A percentile compares a stretch with the other conserved stretches of the same genome.
Evolutionary conservation across 1,140 invertebrate genomes (phyloP).

Genomic region (Leptoteleia sp.): DNA sequence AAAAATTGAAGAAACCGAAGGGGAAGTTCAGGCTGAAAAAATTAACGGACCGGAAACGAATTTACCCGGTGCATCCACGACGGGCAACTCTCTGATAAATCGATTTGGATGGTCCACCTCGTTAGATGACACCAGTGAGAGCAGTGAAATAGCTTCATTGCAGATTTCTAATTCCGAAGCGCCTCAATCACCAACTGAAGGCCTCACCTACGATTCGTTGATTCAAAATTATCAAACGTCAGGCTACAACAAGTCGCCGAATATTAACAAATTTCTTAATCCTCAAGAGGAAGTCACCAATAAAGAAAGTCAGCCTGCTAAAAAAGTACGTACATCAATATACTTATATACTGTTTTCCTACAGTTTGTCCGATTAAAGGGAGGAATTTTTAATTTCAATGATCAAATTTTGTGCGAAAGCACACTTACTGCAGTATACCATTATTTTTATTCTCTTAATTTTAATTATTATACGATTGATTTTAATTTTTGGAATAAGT

Average conservation of each 20-base stretch:
- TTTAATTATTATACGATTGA: neutral
- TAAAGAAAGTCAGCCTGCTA: conserved; percentile 17
- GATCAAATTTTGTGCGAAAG: no score
- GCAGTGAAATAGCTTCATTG: conserved; percentile 71
- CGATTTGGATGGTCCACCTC: conserved; percentile 86
- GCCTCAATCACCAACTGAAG: conserved; percentile 72
- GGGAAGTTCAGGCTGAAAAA: neutral
- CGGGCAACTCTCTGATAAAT: conserved; percentile 86
- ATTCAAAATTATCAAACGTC: conserved; percentile 82
- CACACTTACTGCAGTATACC: no score
- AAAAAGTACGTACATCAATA: no score
- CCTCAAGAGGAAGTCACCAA: conserved; percentile 12
- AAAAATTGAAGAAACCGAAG: conserved; percentile 3
- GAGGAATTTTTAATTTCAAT: no score
- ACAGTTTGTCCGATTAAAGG: no score
- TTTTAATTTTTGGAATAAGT: neutral
- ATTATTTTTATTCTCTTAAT: neutral
- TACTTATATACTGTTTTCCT: no score
- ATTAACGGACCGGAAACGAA: conserved; percentile 55
- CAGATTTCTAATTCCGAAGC: conserved; percentile 64
- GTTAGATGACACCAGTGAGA: conserved; percentile 82
- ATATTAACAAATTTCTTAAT: conserved; percentile 84
- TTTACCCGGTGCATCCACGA: conserved; percentile 50
- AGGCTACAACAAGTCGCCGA: conserved; percentile 76
- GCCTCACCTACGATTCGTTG: conserved; percentile 80